These are phyloP conservation scores for Parapsyche elsis DNA, from an alignment of 1,140 invertebrate genomes.

Conservation along the genomic window DNA sequence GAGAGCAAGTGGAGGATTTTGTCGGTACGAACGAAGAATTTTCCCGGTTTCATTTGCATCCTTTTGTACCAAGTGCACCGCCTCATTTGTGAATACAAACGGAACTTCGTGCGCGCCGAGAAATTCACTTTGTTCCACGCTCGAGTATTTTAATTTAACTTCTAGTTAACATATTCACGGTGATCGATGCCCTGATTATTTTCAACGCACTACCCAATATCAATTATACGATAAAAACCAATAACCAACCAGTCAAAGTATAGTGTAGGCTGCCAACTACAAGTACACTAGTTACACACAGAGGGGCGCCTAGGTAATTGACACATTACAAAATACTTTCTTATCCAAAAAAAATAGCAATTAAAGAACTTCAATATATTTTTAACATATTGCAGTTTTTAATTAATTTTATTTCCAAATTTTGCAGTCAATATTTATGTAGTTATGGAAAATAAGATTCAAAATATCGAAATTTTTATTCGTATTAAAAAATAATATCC, in stretches of 20 bases:
- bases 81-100: slow-evolving; percentile 29
- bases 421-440: too few relatives aligned
- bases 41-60: slow-evolving; percentile 51
- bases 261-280: too few relatives aligned
- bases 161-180: slow-evolving; percentile 20
- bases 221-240: neutral
- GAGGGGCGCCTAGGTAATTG: too few relatives aligned
- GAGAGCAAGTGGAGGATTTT: slow-evolving; percentile 25
- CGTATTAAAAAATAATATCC: too few relatives aligned
- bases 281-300: too few relatives aligned
- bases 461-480: too few relatives aligned
- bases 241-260: neutral
- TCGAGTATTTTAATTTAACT: slow-evolving; percentile 13
- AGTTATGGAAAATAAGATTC: too few relatives aligned
- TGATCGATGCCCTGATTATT: slow-evolving; percentile 3
- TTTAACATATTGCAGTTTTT: too few relatives aligned
- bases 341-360: too few relatives aligned
- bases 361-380: too few relatives aligned
- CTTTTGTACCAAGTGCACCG: slow-evolving; percentile 43
- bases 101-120: slow-evolving; percentile 3
- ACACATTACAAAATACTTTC: too few relatives aligned
- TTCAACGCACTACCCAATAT: neutral
- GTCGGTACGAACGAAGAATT: slow-evolving; percentile 37
- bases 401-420: too few relatives aligned
- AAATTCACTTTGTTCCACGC: slow-evolving; percentile 2